Evolutionary conservation across 2,797 vertebrate genomes (phyloP), one percentile per base, ranked within the genome.

Genomic region (Sandelia bainsii): DNA sequence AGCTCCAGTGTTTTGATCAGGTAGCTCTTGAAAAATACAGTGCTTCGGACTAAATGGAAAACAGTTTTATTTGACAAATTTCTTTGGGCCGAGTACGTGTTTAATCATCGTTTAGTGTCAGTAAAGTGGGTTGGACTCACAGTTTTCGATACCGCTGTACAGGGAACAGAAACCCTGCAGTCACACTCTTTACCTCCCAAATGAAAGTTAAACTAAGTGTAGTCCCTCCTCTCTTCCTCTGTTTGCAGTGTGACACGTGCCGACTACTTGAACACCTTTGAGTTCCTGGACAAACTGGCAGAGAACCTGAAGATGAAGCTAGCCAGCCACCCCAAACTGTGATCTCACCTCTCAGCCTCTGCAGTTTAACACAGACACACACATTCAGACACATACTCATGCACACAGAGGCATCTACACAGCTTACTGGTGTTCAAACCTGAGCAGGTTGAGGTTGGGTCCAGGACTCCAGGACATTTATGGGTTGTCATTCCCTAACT

Each of bases 231-330:
- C 4, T 25, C n/a, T 17, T 72, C 66, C 16, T 87, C 49, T 74
- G 37, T 37, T 25, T 6, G 1, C 91, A 99, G 98, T 0, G 95
- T 98, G 74, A 93, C 91, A 8, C 96, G 95, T 13, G 91, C 95
- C 0, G 97, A 99, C 91, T 99, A 97, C 93, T 83, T 99, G 93
- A 98, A 95, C 91, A 99, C 98, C 16, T 99, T 99, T 76, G 96
- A 98, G 72, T 99, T 99, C 92, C 87, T 99, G 93, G 97, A 99
- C 90, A 99, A 99, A 93, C 93, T 99, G 80, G 96, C 95, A 23
- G 97, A 97, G 90, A 98, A 99, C 91, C 91, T 99, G 91, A 96
- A 97, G 90, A 62, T 51, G 44, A 99, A 98, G 87, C 83, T 98
- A 10, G 81, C 93, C 23, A 94, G 77, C 64, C 94, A 95, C 64